phyloP scores from a whole-genome alignment of 1,140 invertebrate genomes.

The Neuroterus valhalla region DNA sequence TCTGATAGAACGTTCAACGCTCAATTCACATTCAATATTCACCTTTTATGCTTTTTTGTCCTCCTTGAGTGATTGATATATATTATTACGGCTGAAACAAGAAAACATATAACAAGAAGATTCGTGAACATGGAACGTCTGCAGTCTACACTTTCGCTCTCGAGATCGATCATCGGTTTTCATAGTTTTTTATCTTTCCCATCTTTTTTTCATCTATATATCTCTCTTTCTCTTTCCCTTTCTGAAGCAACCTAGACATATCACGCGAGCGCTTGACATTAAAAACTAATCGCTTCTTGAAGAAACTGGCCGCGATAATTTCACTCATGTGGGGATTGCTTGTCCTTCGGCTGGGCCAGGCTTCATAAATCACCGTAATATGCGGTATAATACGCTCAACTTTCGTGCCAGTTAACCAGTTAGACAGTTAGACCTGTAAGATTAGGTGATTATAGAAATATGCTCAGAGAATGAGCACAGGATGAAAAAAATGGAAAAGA shows the following conservation, averaged over 20 bases:
- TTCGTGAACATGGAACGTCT: not conserved
- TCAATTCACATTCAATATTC: too few relatives aligned
- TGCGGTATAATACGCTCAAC: constrained; percentile 1
- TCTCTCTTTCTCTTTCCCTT: not conserved
- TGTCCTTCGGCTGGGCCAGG: constrained; percentile 11
- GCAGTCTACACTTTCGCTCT: not conserved
- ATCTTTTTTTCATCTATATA: not conserved
- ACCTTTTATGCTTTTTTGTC: too few relatives aligned
- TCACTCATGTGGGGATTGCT: not conserved
- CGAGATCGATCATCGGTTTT: not conserved
- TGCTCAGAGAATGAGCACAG: not conserved
- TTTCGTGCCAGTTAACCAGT: not conserved
- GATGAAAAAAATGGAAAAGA: not conserved
- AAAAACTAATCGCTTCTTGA: constrained; percentile 15
- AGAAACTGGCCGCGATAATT: not conserved
- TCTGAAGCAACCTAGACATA: not conserved
- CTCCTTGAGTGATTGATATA: not conserved
- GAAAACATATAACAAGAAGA: not conserved
- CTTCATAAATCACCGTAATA: constrained; percentile 19
- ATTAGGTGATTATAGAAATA: constrained; percentile 15
- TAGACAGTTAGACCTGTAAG: not conserved
- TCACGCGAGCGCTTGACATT: not conserved
- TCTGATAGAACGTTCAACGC: too few relatives aligned
- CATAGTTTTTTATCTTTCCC: not conserved
- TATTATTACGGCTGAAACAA: not conserved